Conservation (phyloP, 1,140 invertebrate species). For the Drosophila jambulina region DNA sequence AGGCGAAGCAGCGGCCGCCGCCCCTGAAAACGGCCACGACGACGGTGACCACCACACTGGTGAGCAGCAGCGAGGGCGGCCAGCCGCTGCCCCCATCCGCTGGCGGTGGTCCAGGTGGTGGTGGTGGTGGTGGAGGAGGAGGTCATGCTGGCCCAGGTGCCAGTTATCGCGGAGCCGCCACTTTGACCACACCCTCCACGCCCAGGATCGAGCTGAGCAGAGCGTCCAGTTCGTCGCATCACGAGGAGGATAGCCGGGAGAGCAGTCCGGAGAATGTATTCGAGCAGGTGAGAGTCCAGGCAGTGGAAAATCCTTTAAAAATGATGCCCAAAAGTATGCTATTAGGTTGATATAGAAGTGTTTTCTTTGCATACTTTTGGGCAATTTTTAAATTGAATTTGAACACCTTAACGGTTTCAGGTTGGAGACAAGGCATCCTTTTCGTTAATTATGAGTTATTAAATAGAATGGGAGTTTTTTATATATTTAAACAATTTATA, state of each 20-base stretch:
- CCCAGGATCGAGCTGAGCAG: slow-evolving; percentile 94
- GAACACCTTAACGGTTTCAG: not conserved
- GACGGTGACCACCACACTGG: slow-evolving; percentile 68
- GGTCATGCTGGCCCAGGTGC: not conserved
- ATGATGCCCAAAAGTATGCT: not conserved
- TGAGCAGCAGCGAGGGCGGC: slow-evolving; percentile 71
- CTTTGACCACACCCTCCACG: slow-evolving; percentile 89
- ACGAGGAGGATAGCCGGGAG: slow-evolving; percentile 91
- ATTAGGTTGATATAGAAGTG: no score
- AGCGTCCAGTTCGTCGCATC: slow-evolving; percentile 93
- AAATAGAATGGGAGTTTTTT: not conserved
- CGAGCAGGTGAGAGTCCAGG: slow-evolving; percentile 76
- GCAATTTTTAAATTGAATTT: not conserved
- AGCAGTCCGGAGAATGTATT: slow-evolving; percentile 88
- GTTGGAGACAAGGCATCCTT: not conserved
- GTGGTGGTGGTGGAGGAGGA: not conserved
- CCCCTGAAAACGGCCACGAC: slow-evolving; percentile 77
- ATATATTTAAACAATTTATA: not conserved
- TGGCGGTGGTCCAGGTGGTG: not conserved
- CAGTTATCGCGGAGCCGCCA: slow-evolving; percentile 65
- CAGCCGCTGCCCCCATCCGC: slow-evolving; percentile 54
- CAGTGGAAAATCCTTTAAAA: not conserved
- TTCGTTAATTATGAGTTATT: not conserved
- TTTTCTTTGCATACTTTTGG: not conserved
- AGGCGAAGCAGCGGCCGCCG: slow-evolving; percentile 73